Conservation (phyloP, 2,113 vertebrate species). For the Ariopsis seemanni region DNA sequence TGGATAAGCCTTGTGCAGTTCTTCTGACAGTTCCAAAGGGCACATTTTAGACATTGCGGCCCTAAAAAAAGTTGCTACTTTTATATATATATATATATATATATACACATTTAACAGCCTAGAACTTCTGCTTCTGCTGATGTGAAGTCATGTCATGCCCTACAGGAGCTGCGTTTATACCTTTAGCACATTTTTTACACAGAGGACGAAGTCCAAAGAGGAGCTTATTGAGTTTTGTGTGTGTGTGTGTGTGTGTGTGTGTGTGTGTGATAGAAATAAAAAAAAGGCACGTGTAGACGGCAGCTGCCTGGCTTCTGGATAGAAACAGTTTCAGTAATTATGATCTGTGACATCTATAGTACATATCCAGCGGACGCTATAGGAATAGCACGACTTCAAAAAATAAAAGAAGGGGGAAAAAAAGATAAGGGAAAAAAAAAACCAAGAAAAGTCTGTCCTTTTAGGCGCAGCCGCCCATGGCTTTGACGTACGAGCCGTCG, state of each 20-base stretch:
- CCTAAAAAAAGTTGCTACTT: conserved; percentile 40
- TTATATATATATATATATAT: neutral
- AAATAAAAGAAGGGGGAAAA: conserved; percentile 7
- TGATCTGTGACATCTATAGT: conserved; percentile 49
- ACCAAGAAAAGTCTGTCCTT: conserved; percentile 29
- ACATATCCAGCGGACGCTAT: conserved; percentile 58
- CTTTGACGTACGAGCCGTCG: conserved; percentile 89
- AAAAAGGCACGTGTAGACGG: conserved; percentile 70
- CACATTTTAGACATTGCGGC: neutral
- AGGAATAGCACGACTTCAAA: conserved; percentile 46
- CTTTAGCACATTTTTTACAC: conserved; percentile 58
- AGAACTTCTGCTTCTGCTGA: conserved; percentile 34
- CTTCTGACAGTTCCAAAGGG: neutral
- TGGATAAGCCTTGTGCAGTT: conserved; percentile 47
- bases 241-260: too few species aligned
- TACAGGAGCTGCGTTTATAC: conserved; percentile 68
- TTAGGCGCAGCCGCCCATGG: conserved; percentile 87
- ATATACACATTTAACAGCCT: neutral
- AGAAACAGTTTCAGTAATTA: conserved; percentile 54
- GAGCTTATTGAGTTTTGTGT: conserved; percentile 64
- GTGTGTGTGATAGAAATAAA: conserved; percentile 41
- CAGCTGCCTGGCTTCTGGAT: conserved; percentile 65
- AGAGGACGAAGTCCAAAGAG: conserved; percentile 57
- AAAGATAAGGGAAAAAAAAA: neutral
- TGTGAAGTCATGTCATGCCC: conserved; percentile 51